These are phyloP conservation scores for Tetraneura akinire DNA, from an alignment of 1,140 invertebrate species.

Conservation along the genomic window DNA sequence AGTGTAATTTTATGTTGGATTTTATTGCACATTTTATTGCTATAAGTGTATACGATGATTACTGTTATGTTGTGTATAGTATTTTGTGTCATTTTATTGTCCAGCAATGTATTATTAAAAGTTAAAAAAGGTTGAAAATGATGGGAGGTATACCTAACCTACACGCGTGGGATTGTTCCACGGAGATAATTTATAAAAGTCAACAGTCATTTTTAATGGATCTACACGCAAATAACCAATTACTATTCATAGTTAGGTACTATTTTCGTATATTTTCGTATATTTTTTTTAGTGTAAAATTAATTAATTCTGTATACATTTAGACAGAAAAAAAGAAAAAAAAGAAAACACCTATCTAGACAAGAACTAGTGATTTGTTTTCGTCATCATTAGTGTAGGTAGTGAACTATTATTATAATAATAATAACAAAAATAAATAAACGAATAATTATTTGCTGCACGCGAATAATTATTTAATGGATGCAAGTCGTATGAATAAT, in stretches of 20 bases:
- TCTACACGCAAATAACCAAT: slow-evolving; percentile 14
- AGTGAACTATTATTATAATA: too few species aligned
- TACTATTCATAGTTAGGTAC: background rate
- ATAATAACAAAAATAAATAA: background rate
- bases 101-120: background rate
- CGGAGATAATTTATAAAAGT: background rate
- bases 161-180: too few species aligned
- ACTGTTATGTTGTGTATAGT: background rate
- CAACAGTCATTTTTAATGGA: background rate
- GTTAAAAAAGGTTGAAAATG: background rate
- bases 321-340: background rate
- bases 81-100: background rate
- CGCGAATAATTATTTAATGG: slow-evolving; percentile 2
- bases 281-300: background rate
- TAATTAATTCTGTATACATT: background rate
- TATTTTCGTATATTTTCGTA: background rate
- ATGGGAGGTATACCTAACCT: too few species aligned
- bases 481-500: slow-evolving; percentile 10
- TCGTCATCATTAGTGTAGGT: background rate
- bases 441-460: background rate
- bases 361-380: slow-evolving; percentile 32
- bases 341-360: background rate
- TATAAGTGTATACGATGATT: background rate
- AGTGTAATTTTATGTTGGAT: slow-evolving; percentile 7
- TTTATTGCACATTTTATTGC: slow-evolving; percentile 21